phyloP scores from a whole-genome alignment of 2,888 invertebrate species.

The Drosophila ezoana region DNA sequence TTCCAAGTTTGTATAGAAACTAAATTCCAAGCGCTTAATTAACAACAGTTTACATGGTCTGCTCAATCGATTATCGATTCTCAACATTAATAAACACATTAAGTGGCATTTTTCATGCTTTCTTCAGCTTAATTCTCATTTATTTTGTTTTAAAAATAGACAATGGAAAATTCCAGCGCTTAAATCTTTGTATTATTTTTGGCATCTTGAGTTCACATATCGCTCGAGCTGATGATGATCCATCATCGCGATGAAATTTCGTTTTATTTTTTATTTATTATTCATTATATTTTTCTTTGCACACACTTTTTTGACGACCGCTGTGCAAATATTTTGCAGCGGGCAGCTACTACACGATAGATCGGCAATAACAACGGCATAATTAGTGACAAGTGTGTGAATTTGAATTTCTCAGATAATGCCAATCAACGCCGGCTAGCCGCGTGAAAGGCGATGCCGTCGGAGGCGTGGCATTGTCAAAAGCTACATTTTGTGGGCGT shows the following conservation, averaged over 20 bases:
- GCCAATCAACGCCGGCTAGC: constrained; percentile 29
- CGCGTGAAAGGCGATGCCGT: constrained; percentile 33
- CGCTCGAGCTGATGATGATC: constrained; percentile 26
- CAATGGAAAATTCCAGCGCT: constrained; percentile 18
- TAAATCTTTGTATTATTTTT: constrained; percentile 13
- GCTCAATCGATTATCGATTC: constrained; percentile 9
- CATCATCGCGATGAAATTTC: constrained; percentile 50
- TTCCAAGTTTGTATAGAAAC: too few relatives aligned
- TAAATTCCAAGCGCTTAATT: constrained; percentile 15
- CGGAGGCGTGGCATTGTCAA: constrained; percentile 28
- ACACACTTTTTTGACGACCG: constrained; percentile 23
- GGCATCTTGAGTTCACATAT: constrained; percentile 5
- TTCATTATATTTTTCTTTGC: constrained; percentile 6
- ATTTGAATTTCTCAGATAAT: constrained; percentile 58
- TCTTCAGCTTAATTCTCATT: constrained; percentile 23
- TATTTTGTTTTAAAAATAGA: constrained; percentile 12
- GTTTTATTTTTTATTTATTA: constrained; percentile 14
- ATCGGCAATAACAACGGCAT: constrained; percentile 61
- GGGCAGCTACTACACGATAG: constrained; percentile 13
- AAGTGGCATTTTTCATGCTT: constrained; percentile 34
- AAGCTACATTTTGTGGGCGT: constrained; percentile 23
- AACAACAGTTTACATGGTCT: constrained; percentile 32
- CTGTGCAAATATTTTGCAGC: constrained; percentile 50
- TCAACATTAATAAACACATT: constrained; percentile 17
- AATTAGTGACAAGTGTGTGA: constrained; percentile 76